Evolutionary conservation across 2,888 invertebrate species (phyloP), one percentile per base, ranked within the genome.

Genomic region (Girardia tigrina): DNA sequence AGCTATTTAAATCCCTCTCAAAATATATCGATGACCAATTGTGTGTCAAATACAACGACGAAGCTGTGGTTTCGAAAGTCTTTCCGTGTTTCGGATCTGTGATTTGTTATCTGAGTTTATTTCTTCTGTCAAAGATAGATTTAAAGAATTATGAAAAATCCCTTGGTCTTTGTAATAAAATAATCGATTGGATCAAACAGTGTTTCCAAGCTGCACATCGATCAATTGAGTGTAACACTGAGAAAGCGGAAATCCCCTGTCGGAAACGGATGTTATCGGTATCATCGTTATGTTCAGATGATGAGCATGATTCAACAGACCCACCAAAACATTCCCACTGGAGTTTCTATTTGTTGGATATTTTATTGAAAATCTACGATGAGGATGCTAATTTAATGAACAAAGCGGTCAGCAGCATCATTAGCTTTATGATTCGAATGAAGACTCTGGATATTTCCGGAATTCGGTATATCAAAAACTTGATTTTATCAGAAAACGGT

Each of bases 301-400:
- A 56, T 56, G 56, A 56, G 23, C n/a, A 56, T 56, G 56, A 56
- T 12, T 12, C 23, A 23, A 23, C n/a, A 16, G 23, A 56, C n/a
- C n/a, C 56, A 12, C 56, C 56, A 23, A 23, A 56, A 56, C n/a
- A 56, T 16, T 8, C n/a, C 23, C 56, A 56, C 23, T 56, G 56
- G 56, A 56, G 8, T 56, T 56, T 4, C 23, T 56, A 56, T 56
- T 56, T 56, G 56, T 8, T 56, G 4, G 56, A 56, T 56, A 56
- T 56, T 56, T 56, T 56, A 56, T 56, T 56, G 56, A 56, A 56
- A n/a, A 56, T 56, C n/a, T 56, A 56, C 23, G 56, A 56, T 56
- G 56, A 56, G 23, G 56, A 56, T 56, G 4, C 56, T 20, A 56
- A 20, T 6, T 56, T 56, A n/a, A 56, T 56, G 56, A 56, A 56